A percentile compares a stretch with the other conserved stretches of the same genome.
Evolutionary conservation across 1,140 invertebrate genomes (phyloP).

Genomic region (Hyposmocoma kahamanoa): DNA sequence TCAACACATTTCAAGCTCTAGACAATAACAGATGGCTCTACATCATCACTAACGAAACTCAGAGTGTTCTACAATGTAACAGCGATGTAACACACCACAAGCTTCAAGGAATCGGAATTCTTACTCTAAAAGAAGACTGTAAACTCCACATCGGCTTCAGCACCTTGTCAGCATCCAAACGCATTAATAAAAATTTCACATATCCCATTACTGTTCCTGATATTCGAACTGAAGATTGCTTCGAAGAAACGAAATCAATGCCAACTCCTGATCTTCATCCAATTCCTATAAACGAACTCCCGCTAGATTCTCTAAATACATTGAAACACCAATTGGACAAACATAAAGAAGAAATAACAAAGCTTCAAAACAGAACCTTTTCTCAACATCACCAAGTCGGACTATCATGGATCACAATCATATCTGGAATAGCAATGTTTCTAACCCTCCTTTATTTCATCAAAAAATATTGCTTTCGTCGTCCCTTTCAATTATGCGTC

Average conservation of each 20-base stretch:
- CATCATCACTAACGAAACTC: slow-evolving; percentile 13
- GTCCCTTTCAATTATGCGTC: too few relatives aligned
- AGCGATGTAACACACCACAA: slow-evolving; percentile 17
- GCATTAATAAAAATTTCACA: not conserved
- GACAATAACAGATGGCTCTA: slow-evolving; percentile 26
- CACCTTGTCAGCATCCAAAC: not conserved
- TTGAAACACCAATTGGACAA: slow-evolving; percentile 10
- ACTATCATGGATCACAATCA: too few relatives aligned
- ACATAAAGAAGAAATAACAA: slow-evolving; percentile 3
- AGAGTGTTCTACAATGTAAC: slow-evolving; percentile 17
- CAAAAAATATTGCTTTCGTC: too few relatives aligned
- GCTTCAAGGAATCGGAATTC: slow-evolving; percentile 18
- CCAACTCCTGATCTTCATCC: slow-evolving; percentile 7
- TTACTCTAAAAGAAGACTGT: slow-evolving; percentile 7
- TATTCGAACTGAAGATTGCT: slow-evolving; percentile 66
- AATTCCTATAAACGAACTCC: slow-evolving; percentile 11
- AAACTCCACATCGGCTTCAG: not conserved
- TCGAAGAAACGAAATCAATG: slow-evolving; percentile 32
- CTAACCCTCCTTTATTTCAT: too few relatives aligned
- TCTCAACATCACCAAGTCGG: not conserved
- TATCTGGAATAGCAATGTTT: too few relatives aligned
- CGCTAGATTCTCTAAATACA: slow-evolving; percentile 10
- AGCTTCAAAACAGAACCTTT: not conserved
- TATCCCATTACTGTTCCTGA: slow-evolving; percentile 48
- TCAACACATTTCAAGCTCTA: slow-evolving; percentile 20